These are phyloP conservation scores for Aldabrachelys gigantea DNA, from an alignment of 2,113 vertebrate genomes.

Conservation along the genomic window DNA sequence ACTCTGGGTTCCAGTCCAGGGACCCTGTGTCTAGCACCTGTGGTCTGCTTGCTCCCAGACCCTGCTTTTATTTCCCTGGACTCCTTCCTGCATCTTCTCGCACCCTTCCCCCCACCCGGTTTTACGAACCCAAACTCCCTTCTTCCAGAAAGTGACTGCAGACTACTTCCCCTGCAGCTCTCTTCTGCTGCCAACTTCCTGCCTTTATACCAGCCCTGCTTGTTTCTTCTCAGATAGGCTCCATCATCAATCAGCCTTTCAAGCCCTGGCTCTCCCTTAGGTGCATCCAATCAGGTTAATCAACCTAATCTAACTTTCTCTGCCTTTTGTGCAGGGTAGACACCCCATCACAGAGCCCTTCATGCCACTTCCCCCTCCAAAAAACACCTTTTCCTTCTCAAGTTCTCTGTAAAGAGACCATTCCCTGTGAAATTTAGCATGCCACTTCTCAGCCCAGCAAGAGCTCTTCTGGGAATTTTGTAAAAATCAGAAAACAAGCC, in stretches of 20 bases:
- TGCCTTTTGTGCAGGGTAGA: not conserved
- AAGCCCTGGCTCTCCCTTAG: no score
- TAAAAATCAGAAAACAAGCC: not conserved
- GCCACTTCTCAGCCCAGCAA: not conserved
- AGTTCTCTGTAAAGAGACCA: not conserved
- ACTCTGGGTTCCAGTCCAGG: not conserved
- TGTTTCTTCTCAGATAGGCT: not conserved
- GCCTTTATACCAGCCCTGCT: no score
- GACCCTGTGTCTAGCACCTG: not conserved
- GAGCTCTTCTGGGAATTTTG: not conserved
- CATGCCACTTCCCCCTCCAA: no score
- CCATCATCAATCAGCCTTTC: not conserved
- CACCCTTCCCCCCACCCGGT: no score
- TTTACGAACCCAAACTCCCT: no score
- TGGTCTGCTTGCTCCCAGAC: not conserved
- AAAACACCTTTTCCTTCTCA: no score
- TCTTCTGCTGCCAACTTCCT: not conserved
- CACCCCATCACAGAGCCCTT: not conserved
- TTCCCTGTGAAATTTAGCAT: not conserved
- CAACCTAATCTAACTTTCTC: not conserved
- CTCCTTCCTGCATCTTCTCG: not conserved
- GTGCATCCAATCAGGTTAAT: not conserved
- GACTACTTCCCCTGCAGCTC: not conserved
- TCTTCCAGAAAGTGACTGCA: not conserved
- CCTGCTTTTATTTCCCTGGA: no score